phyloP scores from a whole-genome alignment of 1,140 invertebrate species.

The Leptinotarsa undecemlineata region DNA sequence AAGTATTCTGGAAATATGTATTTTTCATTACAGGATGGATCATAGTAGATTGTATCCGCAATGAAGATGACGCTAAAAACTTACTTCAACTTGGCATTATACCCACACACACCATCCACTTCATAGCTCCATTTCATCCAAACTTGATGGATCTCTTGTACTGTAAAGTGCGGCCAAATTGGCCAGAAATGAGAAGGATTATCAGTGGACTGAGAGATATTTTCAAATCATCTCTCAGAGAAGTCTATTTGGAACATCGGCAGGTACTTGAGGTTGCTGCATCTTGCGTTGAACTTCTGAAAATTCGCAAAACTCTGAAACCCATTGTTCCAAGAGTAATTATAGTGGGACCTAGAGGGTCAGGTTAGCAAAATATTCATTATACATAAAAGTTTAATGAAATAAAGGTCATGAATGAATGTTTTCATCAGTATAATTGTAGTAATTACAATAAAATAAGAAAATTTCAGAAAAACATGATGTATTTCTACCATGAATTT shows the following conservation, averaged over 20 bases:
- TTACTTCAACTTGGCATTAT: slow-evolving; percentile 56
- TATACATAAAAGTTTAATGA: too few species aligned
- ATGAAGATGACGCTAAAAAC: slow-evolving; percentile 54
- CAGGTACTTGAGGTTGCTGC: slow-evolving; percentile 33
- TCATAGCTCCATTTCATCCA: slow-evolving; percentile 51
- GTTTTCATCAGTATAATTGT: too few species aligned
- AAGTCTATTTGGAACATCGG: slow-evolving; percentile 23
- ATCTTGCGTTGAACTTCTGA: slow-evolving; percentile 42
- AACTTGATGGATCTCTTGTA: slow-evolving; percentile 47
- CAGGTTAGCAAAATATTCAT: slow-evolving; percentile 42
- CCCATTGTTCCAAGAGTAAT: slow-evolving; percentile 55
- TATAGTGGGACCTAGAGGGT: slow-evolving; percentile 58
- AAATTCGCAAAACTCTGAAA: slow-evolving; percentile 37
- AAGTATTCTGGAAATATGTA: too few species aligned
- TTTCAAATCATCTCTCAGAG: slow-evolving; percentile 45
- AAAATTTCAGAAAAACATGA: too few species aligned
- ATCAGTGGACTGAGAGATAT: slow-evolving; percentile 43
- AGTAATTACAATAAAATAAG: too few species aligned
- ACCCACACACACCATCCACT: slow-evolving; percentile 59
- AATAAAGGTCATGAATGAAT: too few species aligned
- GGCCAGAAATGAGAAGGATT: slow-evolving; percentile 48
- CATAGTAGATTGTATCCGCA: slow-evolving; percentile 56
- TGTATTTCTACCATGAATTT: too few species aligned
- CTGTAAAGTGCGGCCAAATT: slow-evolving; percentile 45
- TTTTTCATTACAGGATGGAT: slow-evolving; percentile 44